A percentile compares a stretch with the other conserved stretches of the same genome.
These are phyloP conservation scores for Eupithecia dodoneata DNA, from an alignment of 2,888 invertebrate species.

Conservation along the genomic window DNA sequence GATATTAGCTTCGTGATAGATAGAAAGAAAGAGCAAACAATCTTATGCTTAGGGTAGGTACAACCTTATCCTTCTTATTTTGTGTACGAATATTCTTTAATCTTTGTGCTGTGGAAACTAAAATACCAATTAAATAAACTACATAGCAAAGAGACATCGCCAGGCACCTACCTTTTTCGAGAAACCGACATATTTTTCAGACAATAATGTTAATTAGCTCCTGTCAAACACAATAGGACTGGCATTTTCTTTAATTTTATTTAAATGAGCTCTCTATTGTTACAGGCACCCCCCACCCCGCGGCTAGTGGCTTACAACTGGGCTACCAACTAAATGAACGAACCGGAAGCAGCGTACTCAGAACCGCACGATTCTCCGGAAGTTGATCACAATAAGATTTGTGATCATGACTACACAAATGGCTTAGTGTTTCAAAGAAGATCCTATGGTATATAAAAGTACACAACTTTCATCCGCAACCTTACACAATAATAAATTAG, in stretches of 20 bases:
- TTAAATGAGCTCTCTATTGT: constrained; percentile 7
- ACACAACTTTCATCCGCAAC: not conserved
- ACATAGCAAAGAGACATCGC: not conserved
- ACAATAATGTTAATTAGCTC: constrained; percentile 3
- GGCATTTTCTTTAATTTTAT: constrained; percentile 9
- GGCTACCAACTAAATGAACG: not conserved
- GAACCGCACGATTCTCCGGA: not conserved
- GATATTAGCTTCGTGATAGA: too few relatives aligned
- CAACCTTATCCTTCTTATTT: not conserved
- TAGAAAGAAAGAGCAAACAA: too few relatives aligned
- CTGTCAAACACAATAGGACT: not conserved
- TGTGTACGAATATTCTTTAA: not conserved
- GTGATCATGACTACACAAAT: not conserved
- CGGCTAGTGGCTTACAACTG: not conserved
- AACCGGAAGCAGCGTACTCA: not conserved
- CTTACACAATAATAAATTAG: not conserved
- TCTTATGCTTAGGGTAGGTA: too few relatives aligned
- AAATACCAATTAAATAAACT: not conserved
- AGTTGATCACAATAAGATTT: not conserved
- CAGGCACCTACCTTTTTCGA: not conserved
- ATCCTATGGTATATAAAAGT: not conserved
- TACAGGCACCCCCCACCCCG: constrained; percentile 2
- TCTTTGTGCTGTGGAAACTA: not conserved
- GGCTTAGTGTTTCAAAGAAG: not conserved
- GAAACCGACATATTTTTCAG: not conserved